These are phyloP conservation scores for Bedellia somnulentella DNA, from an alignment of 2,888 invertebrate genomes.

Conservation along the genomic window DNA sequence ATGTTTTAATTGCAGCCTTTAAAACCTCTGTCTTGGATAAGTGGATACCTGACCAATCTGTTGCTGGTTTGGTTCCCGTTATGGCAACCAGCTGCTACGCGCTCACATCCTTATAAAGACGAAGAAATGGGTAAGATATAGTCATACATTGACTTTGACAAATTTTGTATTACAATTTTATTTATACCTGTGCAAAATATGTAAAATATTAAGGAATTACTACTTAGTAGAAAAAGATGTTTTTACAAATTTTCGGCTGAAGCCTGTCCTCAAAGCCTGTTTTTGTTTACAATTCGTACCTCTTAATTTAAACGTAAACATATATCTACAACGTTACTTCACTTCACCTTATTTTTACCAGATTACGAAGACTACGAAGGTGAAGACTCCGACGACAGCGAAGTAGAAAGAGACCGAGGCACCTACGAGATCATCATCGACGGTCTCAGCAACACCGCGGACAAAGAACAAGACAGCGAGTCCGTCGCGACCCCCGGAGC, in stretches of 20 bases:
- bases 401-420: conserved; percentile 36
- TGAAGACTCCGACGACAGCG: conserved; percentile 29
- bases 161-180: neutral
- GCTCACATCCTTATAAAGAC: conserved; percentile 42
- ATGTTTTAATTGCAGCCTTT: conserved; percentile 44
- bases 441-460: conserved; percentile 26
- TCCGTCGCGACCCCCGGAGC: conserved; percentile 18
- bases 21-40: conserved; percentile 56
- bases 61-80: conserved; percentile 51
- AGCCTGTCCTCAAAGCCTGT: no score
- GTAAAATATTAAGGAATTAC: neutral
- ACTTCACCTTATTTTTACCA: no score
- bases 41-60: conserved; percentile 54
- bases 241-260: no score
- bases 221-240: no score
- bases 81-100: conserved; percentile 34
- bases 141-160: no score
- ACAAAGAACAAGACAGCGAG: conserved; percentile 29
- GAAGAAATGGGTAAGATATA: conserved; percentile 44
- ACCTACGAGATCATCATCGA: conserved; percentile 50
- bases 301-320: no score
- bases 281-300: no score
- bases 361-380: conserved; percentile 52
- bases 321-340: no score
- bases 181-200: neutral